Evolutionary conservation across 2,888 invertebrate genomes (phyloP).

Genomic region (Ochropleura leucogaster): DNA sequence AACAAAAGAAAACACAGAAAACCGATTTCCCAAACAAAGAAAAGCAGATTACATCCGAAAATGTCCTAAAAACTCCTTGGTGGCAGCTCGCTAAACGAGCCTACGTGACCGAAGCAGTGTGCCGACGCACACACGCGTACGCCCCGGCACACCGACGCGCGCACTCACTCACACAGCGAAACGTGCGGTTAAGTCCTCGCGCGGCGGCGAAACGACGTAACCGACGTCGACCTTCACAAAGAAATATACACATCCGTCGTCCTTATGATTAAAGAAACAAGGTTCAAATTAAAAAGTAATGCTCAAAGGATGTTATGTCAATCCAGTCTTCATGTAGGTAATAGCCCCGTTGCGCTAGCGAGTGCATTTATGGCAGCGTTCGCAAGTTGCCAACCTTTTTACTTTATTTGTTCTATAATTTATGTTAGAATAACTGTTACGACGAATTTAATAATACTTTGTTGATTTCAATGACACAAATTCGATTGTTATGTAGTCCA

Average conservation of each 20-base stretch:
- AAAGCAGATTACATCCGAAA: constrained; percentile 61
- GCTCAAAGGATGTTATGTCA: constrained; percentile 68
- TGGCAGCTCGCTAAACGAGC: constrained; percentile 77
- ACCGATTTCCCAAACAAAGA: constrained; percentile 74
- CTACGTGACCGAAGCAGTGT: constrained; percentile 89
- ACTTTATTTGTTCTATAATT: constrained; percentile 75
- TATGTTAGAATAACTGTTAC: constrained; percentile 78
- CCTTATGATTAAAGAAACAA: constrained; percentile 67
- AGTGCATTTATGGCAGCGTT: constrained; percentile 89
- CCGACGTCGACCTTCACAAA: constrained; percentile 88
- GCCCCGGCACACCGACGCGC: constrained; percentile 70
- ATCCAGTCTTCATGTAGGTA: constrained; percentile 64
- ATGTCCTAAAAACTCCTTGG: constrained; percentile 81
- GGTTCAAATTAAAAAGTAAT: constrained; percentile 65
- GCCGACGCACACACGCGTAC: constrained; percentile 78
- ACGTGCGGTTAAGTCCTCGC: constrained; percentile 80
- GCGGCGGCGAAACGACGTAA: constrained; percentile 71
- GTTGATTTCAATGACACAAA: constrained; percentile 59
- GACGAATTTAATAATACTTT: constrained; percentile 69
- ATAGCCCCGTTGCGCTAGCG: constrained; percentile 88
- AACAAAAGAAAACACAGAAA: constrained; percentile 34
- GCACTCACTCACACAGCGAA: constrained; percentile 76
- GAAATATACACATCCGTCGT: constrained; percentile 81
- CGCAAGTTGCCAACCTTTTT: constrained; percentile 87
- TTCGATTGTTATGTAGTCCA: constrained; percentile 49